Base-by-base conservation (phyloP, 2,888 invertebrate species). In the Nemoura dubitans region DNA sequence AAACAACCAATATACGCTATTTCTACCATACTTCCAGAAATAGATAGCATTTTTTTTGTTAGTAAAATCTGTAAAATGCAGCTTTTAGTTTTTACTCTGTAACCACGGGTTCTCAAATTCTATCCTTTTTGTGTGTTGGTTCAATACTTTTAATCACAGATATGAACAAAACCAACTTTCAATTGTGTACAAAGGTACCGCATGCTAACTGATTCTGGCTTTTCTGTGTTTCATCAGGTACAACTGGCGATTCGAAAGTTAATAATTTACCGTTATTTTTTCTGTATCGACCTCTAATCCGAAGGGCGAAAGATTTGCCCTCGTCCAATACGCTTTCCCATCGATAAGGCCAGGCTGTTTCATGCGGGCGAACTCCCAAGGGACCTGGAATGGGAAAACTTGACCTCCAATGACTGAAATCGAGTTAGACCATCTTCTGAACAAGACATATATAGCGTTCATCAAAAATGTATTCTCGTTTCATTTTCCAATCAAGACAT, bases 301-400 rank as follows among this genome's bases (percentile, higher is more conserved):
- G 59, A 59, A 21, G 59, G 59, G 59, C 59, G 21, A 59, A 59
- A 59, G 59, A 59, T 59, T 59, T 59, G 59, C 6, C 59, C 59
- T 59, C 59, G 59, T 59, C 78, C 78, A 78, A 78, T 78, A 78
- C n/a, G 78, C 28, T 78, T 78, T 78, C 7, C n/a, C 59, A 59
- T 59, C 59, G 59, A 59, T 59, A 59, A 3, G 3, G 59, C 6
- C 59, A 59, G 59, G 59, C 59, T 59, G 59, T 21, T 59, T 59
- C 59, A 59, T 59, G 59, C 59, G 59, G 59, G 21, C 36, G 21
- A 59, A 59, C 36, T 59, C 59, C 6, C 59, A 59, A 21, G 59
- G 59, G 59, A 59, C 14, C 59, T 3, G 59, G 59, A 59, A 59
- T 59, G 3, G 59, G 59, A 27, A 30, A 29, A 81, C 28, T n/a